Base-by-base conservation (phyloP, 2,888 invertebrate genomes). In the Toxonevra muliebris region DNA sequence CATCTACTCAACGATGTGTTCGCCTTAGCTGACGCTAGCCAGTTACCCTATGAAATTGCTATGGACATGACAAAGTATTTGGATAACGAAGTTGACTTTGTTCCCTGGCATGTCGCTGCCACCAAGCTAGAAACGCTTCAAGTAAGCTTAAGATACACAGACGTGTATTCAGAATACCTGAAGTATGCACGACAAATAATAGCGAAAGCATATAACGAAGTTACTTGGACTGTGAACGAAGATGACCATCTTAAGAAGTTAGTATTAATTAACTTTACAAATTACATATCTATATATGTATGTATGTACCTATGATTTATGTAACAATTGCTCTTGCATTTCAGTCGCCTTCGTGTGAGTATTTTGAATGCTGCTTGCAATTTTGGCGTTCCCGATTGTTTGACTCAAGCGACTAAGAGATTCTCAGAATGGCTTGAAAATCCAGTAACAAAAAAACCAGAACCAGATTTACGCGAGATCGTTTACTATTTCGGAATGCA, bases 1-100 rank as follows among this genome's bases (percentile, higher is more conserved):
- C 91, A 93, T 75, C 84, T 97, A 4, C 74, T 97, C 3, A 92
- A 95, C 76, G 96, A 97, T 79, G 90, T 90, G 0, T 96, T 96
- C 81, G 90, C 91, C 13, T 82, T 97, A 59, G 94, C 96, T 0
- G 90, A 90, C 67, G 90, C 93, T 0, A 89, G 89, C 0, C 86
- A 89, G 69, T 80, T 94, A 4, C 86, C 89, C 1, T 96, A 94
- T 78, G 85, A 86, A 0, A 80, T 89, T 5, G 91, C 94, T 0
- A 83, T 97, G 71, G 87, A 91, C 55, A 87, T 96, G 75, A 90
- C 91, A 0, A 86, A 87, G 7, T 93, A 93, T 79, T 85, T 97
- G 55, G 79, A 79, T 0, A 85, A 86, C n/a, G 96, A 96, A 82
- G 77, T 76, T 0, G 88, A 90, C 57, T 91, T 89, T 76, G 89